A percentile compares a stretch with the other conserved stretches of the same genome.
Conservation (phyloP, 2,797 vertebrate species). For the Linurgus olivaceus region DNA sequence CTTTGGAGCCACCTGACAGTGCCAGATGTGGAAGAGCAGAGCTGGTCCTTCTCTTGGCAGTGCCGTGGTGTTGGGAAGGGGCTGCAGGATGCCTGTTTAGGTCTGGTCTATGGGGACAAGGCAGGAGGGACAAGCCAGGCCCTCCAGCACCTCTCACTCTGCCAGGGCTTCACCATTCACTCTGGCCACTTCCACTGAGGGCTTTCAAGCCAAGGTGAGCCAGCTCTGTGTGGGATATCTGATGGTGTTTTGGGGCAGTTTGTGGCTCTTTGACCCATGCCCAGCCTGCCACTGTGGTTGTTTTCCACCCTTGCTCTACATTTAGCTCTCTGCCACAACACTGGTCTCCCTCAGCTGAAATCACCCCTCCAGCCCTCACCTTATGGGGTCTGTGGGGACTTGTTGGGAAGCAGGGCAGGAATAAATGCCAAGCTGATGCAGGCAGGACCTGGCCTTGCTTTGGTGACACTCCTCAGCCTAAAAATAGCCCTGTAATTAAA, state of each 20-base stretch:
- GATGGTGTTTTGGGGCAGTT: background rate
- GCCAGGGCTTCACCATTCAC: background rate
- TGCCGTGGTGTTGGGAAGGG: accelerated
- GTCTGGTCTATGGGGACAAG: background rate
- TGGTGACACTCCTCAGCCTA: background rate
- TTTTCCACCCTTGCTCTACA: background rate
- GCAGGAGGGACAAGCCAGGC: background rate
- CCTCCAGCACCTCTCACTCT: accelerated
- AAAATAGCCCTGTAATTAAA: background rate
- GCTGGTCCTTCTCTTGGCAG: background rate
- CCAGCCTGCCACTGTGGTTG: background rate
- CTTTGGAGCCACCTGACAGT: background rate
- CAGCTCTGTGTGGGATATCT: background rate
- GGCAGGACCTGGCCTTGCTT: background rate
- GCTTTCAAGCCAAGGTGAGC: background rate
- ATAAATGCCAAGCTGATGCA: background rate
- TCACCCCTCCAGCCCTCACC: background rate
- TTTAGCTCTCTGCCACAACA: background rate
- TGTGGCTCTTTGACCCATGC: background rate
- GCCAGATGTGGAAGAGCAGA: background rate
- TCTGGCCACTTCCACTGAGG: background rate
- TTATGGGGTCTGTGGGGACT: accelerated
- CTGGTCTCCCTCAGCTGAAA: background rate
- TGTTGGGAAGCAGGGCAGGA: background rate
- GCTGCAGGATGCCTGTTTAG: background rate